A percentile compares a stretch with the other conserved stretches of the same genome.
Conservation (phyloP, 2,888 invertebrate genomes). For the Napeogenes sylphis region DNA sequence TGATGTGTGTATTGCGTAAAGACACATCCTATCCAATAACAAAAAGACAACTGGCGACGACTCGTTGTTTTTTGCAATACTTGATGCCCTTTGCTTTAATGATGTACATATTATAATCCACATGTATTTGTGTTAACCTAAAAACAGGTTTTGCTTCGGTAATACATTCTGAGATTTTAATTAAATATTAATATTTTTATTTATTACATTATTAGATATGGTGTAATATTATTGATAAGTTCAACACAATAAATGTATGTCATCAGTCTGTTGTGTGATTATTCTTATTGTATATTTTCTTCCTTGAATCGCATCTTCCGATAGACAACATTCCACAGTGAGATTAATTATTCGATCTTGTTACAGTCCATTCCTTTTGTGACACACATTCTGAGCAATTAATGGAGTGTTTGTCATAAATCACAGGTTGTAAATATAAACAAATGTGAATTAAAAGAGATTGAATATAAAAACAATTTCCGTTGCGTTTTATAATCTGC, state of each 20-base stretch:
- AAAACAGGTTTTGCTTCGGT: constrained; percentile 12
- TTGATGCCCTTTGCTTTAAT: constrained; percentile 35
- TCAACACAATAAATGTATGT: constrained; percentile 5
- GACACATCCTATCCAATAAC: constrained; percentile 31
- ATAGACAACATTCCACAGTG: not conserved
- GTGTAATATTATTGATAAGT: not conserved
- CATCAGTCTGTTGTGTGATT: not conserved
- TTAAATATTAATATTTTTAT: not conserved
- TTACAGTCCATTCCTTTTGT: constrained; percentile 1
- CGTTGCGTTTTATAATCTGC: too few species aligned
- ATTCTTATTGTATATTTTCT: not conserved
- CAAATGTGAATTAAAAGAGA: too few species aligned
- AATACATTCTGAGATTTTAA: constrained; percentile 7
- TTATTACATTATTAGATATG: not conserved
- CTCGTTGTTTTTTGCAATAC: constrained; percentile 34
- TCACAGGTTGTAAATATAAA: too few species aligned
- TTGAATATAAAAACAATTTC: too few species aligned
- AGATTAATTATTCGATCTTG: not conserved
- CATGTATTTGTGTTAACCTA: constrained; percentile 16
- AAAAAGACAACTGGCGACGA: constrained; percentile 23
- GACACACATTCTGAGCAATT: not conserved
- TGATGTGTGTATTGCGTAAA: constrained; percentile 23
- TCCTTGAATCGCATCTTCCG: constrained; percentile 1
- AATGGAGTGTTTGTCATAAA: not conserved
- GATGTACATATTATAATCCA: constrained; percentile 27